Conservation (phyloP, 2,113 vertebrate species). For the Astatotilapia flaviijosephi region DNA sequence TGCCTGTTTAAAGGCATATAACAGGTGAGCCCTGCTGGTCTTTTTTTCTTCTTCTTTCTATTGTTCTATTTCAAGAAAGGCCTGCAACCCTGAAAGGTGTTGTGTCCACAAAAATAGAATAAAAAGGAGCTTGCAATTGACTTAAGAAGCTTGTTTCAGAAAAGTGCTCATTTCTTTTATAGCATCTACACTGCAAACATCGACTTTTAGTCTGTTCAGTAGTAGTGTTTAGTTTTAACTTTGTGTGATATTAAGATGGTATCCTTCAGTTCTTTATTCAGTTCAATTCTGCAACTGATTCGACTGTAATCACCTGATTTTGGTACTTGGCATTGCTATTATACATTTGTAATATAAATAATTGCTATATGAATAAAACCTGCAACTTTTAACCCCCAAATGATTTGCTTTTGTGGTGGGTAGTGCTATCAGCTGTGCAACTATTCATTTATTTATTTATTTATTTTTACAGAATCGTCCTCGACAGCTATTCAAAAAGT, state of each 20-base stretch:
- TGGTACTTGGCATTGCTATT: not conserved
- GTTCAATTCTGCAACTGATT: not conserved
- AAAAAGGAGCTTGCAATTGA: not conserved
- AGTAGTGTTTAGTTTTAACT: not conserved
- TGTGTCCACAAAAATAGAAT: not conserved
- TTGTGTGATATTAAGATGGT: not conserved
- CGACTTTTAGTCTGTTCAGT: not conserved
- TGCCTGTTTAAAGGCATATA: not conserved
- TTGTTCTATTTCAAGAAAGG: fast-evolving
- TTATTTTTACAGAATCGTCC: not conserved
- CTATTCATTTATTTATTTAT: not conserved
- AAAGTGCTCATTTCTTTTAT: not conserved
- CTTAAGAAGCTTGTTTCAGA: not conserved
- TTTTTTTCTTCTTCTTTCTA: not conserved
- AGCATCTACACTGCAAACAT: not conserved
- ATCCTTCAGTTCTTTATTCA: not conserved
- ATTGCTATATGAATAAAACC: not conserved
- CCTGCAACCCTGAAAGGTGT: not conserved
- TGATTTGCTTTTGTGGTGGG: not conserved
- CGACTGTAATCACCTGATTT: not conserved
- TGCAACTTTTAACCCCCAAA: not conserved
- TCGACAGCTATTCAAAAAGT: not conserved
- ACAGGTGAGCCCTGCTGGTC: not conserved
- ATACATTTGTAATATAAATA: not conserved
- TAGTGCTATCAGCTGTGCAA: not conserved